Evolutionary conservation across 2,888 invertebrate genomes (phyloP).

Genomic region (Ormyrus pomaceus): DNA sequence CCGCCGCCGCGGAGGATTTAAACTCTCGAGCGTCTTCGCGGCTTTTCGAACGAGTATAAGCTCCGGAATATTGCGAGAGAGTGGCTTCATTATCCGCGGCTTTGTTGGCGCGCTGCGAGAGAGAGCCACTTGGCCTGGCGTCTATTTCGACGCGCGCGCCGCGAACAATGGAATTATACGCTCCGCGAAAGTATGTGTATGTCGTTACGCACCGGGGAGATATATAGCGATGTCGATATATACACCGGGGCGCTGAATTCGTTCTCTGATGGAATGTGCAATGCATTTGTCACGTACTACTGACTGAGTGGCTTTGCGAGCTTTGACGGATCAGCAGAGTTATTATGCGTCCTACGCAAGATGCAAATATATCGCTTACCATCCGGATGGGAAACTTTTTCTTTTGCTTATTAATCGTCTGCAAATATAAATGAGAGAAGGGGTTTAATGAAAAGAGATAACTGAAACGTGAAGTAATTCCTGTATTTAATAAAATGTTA

Average conservation of each 20-base stretch:
- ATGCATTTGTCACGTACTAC: constrained; percentile 11
- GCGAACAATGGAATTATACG: constrained; percentile 14
- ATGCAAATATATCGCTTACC: too few species aligned
- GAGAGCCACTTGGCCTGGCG: too few species aligned
- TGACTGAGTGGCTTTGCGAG: not conserved
- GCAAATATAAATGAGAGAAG: too few species aligned
- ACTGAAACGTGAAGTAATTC: too few species aligned
- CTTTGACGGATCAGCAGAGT: too few species aligned
- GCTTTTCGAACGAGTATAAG: not conserved
- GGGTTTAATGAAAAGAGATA: too few species aligned
- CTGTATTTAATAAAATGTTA: too few species aligned
- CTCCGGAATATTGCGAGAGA: not conserved
- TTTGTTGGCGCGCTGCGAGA: not conserved
- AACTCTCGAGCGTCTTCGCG: too few species aligned
- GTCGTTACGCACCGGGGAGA: not conserved
- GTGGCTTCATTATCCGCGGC: constrained; percentile 4
- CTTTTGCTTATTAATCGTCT: too few species aligned
- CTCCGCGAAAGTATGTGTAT: not conserved
- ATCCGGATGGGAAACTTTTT: too few species aligned
- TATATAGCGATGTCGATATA: constrained; percentile 16
- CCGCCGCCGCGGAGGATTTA: not conserved
- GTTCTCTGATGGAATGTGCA: constrained; percentile 8
- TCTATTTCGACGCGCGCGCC: not conserved
- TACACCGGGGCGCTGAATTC: not conserved
- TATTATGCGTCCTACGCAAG: too few species aligned